phyloP scores from a whole-genome alignment of 2,113 vertebrate species.

The Petrocephalus microphthalmus region DNA sequence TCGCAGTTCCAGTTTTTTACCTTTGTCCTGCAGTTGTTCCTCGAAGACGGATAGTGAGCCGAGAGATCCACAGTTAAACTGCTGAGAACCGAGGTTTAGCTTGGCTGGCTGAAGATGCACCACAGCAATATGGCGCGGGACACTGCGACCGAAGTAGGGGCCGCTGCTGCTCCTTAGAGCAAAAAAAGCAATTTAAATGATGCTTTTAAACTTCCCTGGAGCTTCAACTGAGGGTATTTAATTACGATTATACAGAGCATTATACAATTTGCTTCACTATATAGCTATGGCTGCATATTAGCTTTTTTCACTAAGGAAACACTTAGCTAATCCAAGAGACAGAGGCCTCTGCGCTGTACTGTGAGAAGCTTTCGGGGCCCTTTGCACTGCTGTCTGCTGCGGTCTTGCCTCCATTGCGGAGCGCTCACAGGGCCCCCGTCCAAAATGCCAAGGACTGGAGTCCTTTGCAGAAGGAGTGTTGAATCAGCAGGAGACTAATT shows the following conservation, averaged over 20 bases:
- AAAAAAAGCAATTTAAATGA: background rate
- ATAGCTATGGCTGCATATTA: background rate
- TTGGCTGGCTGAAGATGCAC: background rate
- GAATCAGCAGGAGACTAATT: conserved; percentile 12
- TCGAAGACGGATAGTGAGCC: background rate
- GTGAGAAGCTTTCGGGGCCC: background rate
- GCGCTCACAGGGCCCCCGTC: background rate
- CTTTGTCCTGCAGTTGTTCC: background rate
- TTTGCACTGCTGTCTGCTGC: background rate
- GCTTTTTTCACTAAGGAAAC: background rate
- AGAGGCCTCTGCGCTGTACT: background rate
- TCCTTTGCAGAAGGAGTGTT: background rate
- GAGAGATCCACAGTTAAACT: background rate
- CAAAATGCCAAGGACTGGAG: background rate
- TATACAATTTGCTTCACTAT: background rate
- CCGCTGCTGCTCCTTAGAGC: background rate
- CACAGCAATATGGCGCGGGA: background rate
- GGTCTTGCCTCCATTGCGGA: background rate
- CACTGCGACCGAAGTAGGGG: background rate
- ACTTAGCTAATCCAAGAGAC: background rate
- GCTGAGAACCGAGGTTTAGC: background rate
- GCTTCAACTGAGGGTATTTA: background rate
- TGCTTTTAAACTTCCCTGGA: background rate
- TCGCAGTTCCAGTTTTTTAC: background rate
- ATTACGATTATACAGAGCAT: background rate